Base-by-base conservation (phyloP, 1,140 invertebrate species). In the Drosophila rhopaloa region DNA sequence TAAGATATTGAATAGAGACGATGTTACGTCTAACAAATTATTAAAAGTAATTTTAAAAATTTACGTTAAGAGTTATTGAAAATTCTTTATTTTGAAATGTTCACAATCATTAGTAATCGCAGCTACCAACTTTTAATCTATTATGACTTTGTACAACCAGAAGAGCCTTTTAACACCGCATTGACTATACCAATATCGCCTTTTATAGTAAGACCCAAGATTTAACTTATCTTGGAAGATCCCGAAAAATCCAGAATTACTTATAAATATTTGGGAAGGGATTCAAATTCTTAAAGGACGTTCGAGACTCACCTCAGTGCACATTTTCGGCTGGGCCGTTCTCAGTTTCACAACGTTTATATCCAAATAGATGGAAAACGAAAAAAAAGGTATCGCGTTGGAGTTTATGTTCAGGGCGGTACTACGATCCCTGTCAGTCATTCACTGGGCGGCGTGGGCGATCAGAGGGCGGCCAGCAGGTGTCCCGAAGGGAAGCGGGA, bases 251-350 rank as follows among this genome's bases (percentile, higher is more conserved):
- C 4, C n/a, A 8, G n/a, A 11, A 2, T 10, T 6, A 7, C 50
- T 51, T 54, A n/a, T 14, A 67, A 10, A 14, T 67, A 55, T 14
- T 11, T 32, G 1, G 6, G 11, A 47, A 10, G 10, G 7, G 16
- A 11, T 4, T 16, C 14, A n/a, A 37, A 19, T 43, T n/a, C 9
- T 35, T 16, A n/a, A 13, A 19, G 14, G 58, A 24, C 10, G 7
- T 35, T 29, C 13, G 14, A 19, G 43, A 80, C 84, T 89, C 70
- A 89, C 84, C 84, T 89, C 84, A 65, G 84, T 89, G 84, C 84
- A 89, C 84, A 89, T 89, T 84, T 83, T 89, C 76, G 83, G 83
- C 83, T 83, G 79, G 46, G 83, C 83, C 84, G 84, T 90, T 57
- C 46, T 63, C 35, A 76, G 66, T 55, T 74, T 88, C 48, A 83